Base-by-base conservation (phyloP, 2,797 vertebrate species). In the Clarias fuscus region DNA sequence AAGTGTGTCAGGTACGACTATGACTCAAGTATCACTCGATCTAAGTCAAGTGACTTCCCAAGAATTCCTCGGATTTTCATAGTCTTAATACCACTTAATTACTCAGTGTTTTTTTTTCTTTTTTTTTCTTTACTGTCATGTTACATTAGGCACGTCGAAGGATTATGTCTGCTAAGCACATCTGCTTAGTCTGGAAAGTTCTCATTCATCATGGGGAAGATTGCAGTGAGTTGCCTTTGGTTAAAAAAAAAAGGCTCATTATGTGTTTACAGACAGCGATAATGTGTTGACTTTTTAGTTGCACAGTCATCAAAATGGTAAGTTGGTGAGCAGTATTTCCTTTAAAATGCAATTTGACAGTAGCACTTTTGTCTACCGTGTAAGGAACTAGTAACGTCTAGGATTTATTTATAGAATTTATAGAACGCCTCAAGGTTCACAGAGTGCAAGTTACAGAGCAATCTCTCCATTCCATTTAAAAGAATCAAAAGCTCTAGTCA, bases 71-170 rank as follows among this genome's bases (percentile, higher is more conserved):
- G 5, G 6, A 18, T 30, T 59, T 72, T 82, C 43, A n/a, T n/a
- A 10, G 5, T 17, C 53, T 79, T 89, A 88, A 88, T 89, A 83
- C 72, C 61, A 40, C 84, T 87, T 89, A 87, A 91, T 90, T 91
- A 88, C 84, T 65, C 59, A 59, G 76, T 85, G 85, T 84, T 89
- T 86, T 77, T 89, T 86, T 77, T 77, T 89, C 86, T 77, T 30
- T 30, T 30, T 30, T 1, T 30, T 61, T 40, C 2, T 84, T 88
- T 68, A 80, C 82, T 86, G 82, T 91, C 86, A 88, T 59, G 62
- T 86, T 40, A 59, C 59, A 64, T 91, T 88, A 88, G 85, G 81
- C 40, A 53, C 82, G 81, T 85, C 89, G 85, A 87, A 88, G 86
- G 64, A 67, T n/a, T 33, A 40, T n/a, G 33, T 86, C 89, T 87